phyloP scores from a whole-genome alignment of 2,888 invertebrate species.

The Habroteleia sp. region DNA sequence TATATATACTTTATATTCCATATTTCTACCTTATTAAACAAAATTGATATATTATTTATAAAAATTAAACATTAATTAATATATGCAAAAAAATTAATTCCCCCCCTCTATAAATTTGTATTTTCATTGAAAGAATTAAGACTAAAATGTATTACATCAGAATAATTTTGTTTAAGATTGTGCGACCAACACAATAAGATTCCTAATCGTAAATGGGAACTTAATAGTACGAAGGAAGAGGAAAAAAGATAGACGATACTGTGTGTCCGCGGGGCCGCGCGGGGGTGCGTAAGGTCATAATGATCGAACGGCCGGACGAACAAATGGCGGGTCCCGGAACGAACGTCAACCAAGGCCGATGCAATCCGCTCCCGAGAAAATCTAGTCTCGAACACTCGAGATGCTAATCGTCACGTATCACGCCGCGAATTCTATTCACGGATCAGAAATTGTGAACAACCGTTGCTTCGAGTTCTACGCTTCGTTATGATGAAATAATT shows the following conservation, averaged over 20 bases:
- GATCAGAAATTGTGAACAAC: conserved; percentile 10
- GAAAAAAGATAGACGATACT: conserved; percentile 23
- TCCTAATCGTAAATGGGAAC: conserved; percentile 66
- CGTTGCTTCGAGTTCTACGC: neutral
- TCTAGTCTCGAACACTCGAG: conserved; percentile 47
- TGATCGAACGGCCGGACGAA: conserved; percentile 66
- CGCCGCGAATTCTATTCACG: conserved; percentile 23
- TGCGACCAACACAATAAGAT: too few relatives aligned
- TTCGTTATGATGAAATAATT: neutral
- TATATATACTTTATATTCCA: too few relatives aligned
- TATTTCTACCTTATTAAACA: too few relatives aligned
- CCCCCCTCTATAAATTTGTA: neutral
- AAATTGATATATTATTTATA: too few relatives aligned
- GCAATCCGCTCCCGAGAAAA: conserved; percentile 46
- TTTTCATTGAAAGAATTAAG: neutral
- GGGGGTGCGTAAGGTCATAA: conserved; percentile 69
- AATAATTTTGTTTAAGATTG: too few relatives aligned
- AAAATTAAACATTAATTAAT: too few relatives aligned
- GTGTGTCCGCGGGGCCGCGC: conserved; percentile 59
- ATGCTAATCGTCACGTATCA: conserved; percentile 34
- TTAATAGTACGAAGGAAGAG: conserved; percentile 63
- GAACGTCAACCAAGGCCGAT: conserved; percentile 66
- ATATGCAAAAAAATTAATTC: neutral
- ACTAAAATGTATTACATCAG: conserved; percentile 66
- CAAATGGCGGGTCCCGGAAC: conserved; percentile 60